phyloP scores from a whole-genome alignment of 2,797 vertebrate species.

The Antrozous pallidus region DNA sequence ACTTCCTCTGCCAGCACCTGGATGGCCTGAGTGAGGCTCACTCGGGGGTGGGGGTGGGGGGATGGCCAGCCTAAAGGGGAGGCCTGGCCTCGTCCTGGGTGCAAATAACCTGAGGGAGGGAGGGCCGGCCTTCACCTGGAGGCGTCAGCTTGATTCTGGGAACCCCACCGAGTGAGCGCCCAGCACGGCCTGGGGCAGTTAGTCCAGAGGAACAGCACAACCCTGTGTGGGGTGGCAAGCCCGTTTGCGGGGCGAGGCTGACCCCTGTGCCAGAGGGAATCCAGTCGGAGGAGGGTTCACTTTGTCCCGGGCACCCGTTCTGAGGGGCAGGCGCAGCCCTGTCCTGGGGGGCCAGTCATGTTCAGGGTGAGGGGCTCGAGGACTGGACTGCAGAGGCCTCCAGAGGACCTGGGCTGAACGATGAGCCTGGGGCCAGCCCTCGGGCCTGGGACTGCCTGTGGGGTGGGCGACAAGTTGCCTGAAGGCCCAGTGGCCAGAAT shows the following conservation, averaged over 20 bases:
- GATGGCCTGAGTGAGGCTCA: neutral
- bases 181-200: neutral
- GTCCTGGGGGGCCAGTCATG: neutral
- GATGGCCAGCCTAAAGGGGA: neutral
- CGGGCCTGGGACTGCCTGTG: neutral
- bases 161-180: neutral
- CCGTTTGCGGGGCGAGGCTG: no score
- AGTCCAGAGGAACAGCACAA: neutral
- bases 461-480: no score
- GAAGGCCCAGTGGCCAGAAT: neutral
- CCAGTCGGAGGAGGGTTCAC: neutral
- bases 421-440: neutral
- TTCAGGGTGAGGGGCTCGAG: neutral
- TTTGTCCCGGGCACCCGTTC: neutral
- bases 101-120: neutral
- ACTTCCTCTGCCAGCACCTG: constrained; percentile 58
- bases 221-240: no score
- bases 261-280: fast-evolving
- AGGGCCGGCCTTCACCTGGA: neutral
- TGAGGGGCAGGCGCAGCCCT: neutral
- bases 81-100: neutral
- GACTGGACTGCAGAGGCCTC: neutral
- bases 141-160: neutral
- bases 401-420: neutral
- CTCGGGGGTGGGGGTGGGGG: neutral